phyloP scores from a whole-genome alignment of 2,113 vertebrate species.

The Lycocorax pyrrhopterus region DNA sequence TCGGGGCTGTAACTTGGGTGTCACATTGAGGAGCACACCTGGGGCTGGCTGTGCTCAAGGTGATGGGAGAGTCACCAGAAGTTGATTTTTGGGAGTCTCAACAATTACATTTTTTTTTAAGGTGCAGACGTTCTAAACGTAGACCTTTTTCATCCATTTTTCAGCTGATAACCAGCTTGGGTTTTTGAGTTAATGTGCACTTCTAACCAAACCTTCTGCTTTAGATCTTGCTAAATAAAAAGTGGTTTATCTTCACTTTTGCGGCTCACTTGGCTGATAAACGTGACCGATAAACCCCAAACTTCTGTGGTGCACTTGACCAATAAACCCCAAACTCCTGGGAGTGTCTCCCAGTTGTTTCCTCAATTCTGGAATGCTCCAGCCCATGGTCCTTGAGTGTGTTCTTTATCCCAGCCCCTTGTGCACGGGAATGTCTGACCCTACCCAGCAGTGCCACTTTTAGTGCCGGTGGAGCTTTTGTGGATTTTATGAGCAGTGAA shows the following conservation, averaged over 20 bases:
- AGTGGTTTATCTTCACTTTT: neutral
- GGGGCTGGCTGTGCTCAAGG: neutral
- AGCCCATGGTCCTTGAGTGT: neutral
- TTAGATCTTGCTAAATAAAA: neutral
- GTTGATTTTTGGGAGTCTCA: neutral
- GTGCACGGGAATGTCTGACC: fast-evolving
- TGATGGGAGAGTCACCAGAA: neutral
- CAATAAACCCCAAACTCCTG: neutral
- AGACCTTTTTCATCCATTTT: neutral
- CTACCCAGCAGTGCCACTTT: neutral
- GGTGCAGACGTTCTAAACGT: neutral
- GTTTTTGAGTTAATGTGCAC: neutral
- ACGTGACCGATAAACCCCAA: neutral
- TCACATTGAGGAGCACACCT: neutral
- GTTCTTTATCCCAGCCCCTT: neutral
- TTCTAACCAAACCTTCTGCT: neutral
- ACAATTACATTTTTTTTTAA: neutral
- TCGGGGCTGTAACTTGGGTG: neutral
- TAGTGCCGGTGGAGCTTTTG: neutral
- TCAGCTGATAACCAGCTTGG: neutral
- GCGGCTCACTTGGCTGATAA: neutral
- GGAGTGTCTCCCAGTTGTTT: neutral
- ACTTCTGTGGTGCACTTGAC: neutral
- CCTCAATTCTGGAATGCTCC: neutral
- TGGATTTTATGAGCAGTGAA: neutral